Percentiles rank a stretch among this genome's conserved stretches.
These are phyloP conservation scores for Phocoena phocoena DNA, from an alignment of 2,113 vertebrate species.

Conservation along the genomic window DNA sequence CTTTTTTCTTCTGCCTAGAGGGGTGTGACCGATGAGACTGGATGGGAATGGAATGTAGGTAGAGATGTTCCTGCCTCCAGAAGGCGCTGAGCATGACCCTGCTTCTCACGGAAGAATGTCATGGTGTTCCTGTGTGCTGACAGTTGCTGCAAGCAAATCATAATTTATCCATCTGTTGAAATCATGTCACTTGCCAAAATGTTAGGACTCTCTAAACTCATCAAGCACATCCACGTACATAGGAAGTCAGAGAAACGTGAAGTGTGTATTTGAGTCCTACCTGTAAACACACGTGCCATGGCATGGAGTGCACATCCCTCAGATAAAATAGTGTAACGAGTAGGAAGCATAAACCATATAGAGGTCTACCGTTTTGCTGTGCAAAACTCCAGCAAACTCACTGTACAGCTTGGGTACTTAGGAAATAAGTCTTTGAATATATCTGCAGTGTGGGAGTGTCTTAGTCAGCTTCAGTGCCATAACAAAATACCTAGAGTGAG, in stretches of 20 bases:
- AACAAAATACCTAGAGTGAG: not conserved
- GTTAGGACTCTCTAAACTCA: not conserved
- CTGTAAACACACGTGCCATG: too few relatives aligned
- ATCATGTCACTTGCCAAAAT: not conserved
- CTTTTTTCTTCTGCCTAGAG: not conserved
- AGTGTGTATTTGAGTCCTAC: not conserved
- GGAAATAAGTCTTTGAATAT: not conserved
- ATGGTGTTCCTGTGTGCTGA: too few relatives aligned
- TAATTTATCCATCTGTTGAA: not conserved
- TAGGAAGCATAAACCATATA: not conserved
- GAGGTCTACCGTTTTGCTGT: not conserved
- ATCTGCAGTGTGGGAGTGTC: not conserved
- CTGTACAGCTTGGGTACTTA: not conserved
- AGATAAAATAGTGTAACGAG: not conserved
- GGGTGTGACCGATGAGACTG: not conserved
- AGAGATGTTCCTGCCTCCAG: not conserved
- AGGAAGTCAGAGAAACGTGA: not conserved
- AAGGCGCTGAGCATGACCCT: not conserved
- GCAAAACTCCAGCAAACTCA: not conserved
- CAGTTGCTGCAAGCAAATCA: not conserved
- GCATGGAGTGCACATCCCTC: not conserved
- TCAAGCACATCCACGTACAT: not conserved
- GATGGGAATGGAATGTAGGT: not conserved
- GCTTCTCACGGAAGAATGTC: not conserved
- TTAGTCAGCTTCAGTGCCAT: not conserved